A percentile compares a stretch with the other conserved stretches of the same genome.
These are phyloP conservation scores for Probaryconus sp. DNA, from an alignment of 1,140 invertebrate species.

Conservation along the genomic window DNA sequence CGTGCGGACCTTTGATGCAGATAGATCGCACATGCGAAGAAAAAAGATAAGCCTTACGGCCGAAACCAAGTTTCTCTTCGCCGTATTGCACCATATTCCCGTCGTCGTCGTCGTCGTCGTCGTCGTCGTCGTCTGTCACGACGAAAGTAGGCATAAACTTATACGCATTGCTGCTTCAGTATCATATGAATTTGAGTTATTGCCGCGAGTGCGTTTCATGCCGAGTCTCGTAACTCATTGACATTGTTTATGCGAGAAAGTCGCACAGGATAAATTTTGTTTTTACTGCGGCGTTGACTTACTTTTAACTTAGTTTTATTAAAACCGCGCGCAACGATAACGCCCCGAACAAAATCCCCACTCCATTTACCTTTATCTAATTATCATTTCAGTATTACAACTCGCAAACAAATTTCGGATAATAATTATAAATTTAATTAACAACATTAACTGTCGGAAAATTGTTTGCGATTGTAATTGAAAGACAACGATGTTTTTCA, in stretches of 20 bases:
- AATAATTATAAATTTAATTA: conserved; percentile 37
- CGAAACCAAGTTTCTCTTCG: conserved; percentile 61
- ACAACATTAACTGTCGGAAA: conserved; percentile 9
- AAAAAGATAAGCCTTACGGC: conserved; percentile 65
- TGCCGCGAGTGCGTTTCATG: conserved; percentile 1
- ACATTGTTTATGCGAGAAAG: conserved; percentile 55
- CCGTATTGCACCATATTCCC: conserved; percentile 36
- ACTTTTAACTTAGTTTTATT: too few relatives aligned
- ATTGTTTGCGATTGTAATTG: conserved; percentile 21
- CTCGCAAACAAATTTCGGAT: not conserved
- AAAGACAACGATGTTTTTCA: conserved; percentile 38
- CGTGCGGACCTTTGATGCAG: conserved; percentile 23
- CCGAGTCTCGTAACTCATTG: conserved; percentile 3
- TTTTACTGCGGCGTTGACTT: too few relatives aligned
- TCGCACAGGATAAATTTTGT: conserved; percentile 10
- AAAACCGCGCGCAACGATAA: too few relatives aligned
- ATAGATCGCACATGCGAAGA: conserved; percentile 69
- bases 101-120: too few relatives aligned
- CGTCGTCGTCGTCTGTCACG: conserved; percentile 23
- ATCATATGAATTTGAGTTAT: conserved; percentile 43
- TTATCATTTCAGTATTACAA: not conserved
- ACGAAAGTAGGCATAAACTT: conserved; percentile 30
- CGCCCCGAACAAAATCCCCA: not conserved
- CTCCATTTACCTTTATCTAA: not conserved
- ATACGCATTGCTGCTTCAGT: conserved; percentile 42